Conservation (phyloP, 2,797 vertebrate genomes). For the Anguilla marmorata region DNA sequence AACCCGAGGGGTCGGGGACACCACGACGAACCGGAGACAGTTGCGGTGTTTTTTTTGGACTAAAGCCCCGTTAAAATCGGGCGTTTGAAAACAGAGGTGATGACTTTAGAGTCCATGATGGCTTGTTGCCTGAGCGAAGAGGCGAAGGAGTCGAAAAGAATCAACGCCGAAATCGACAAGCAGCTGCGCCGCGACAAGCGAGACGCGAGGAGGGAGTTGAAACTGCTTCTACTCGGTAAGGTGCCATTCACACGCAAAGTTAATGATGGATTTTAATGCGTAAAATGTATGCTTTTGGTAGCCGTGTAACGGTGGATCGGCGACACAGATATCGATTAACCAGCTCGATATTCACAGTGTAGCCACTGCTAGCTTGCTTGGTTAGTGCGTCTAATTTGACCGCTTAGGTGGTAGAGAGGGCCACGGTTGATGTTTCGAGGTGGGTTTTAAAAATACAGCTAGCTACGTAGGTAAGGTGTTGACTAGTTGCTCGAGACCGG, state of each 20-base stretch:
- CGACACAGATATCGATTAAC: not conserved
- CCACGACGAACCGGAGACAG: not conserved
- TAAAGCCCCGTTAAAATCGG: not conserved
- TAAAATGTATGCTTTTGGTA: not conserved
- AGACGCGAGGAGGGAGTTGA: conserved; percentile 90
- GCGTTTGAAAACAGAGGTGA: conserved; percentile 9
- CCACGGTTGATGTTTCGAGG: not conserved
- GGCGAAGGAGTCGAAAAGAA: conserved; percentile 98
- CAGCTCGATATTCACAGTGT: not conserved
- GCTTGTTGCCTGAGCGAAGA: conserved; percentile 99
- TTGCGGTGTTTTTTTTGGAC: not conserved
- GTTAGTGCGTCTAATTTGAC: not conserved
- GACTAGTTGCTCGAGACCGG: not conserved
- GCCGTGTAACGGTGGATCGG: not conserved
- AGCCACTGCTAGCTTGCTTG: not conserved
- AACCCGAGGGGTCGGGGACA: conserved; percentile 22
- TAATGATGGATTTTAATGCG: not conserved
- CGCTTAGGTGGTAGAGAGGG: not conserved
- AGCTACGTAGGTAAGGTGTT: not conserved
- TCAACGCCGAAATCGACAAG: conserved; percentile 98
- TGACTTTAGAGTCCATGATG: conserved; percentile 81
- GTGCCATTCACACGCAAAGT: conserved; percentile 22
- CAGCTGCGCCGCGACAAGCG: conserved; percentile 95
- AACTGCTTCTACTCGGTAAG: conserved; percentile 91
- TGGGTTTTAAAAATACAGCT: not conserved